Evolutionary conservation across 2,113 vertebrate species (phyloP), one percentile per base, ranked within the genome.

Genomic region (Phaethornis superciliosus): DNA sequence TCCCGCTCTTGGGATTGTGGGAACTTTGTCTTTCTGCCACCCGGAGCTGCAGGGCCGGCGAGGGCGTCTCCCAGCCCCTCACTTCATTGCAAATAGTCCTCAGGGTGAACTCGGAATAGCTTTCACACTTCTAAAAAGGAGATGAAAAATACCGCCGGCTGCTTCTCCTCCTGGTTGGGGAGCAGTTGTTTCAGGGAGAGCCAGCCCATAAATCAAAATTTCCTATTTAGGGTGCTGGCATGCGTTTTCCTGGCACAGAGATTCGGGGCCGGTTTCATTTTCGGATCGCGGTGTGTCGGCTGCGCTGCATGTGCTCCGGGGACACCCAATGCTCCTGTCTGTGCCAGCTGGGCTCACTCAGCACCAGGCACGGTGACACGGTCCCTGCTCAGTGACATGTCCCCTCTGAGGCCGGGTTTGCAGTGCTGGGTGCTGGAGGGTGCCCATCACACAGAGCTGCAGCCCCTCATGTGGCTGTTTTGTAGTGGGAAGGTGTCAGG

Each of bases 1-100:
- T 92, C 94, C 89, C 4, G 91, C 94, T 96, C 93, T 95, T 81
- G 62, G 94, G 91, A 96, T 95, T 95, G 91, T 96, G 96, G 94
- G 94, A 95, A 94, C 89, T 86, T 63, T 87, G 74, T 78, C 12
- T 90, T 87, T 63, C 42, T 94, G 93, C 78, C 80, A 21, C 84
- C 84, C 20, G 67, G 88, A 94, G 89, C 96, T 88, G 81, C 1
- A 0, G 88, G 88, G 26, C 78, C 0, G 26, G 54, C 30, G 12
- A 78, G 94, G 96, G 93, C 62, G 65, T 78, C 89, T 89, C 94
- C 96, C 91, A 44, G 64, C 81, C 84, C 72, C 60, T 94, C 2
- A 1, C 59, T 76, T 94, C 3, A 0, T 54, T 26, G 13, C 91
- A 94, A 91, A 95, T 85, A 94, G 54, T 64, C 62, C 59, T 47